Evolutionary conservation across 2,888 invertebrate genomes (phyloP), one percentile per base, ranked within the genome.

Genomic region (Microctonus hyperodae): DNA sequence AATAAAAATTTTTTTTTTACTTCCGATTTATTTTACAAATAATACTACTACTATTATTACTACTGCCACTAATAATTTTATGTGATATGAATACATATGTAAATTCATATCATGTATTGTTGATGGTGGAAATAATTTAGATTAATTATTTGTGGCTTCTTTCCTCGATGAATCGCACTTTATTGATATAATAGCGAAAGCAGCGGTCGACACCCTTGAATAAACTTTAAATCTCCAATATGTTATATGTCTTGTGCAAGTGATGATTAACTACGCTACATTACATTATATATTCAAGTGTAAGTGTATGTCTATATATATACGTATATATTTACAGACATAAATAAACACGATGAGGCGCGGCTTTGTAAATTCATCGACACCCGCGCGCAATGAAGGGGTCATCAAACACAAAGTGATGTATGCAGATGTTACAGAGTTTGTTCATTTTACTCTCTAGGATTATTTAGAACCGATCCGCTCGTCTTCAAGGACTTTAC

Each of bases 401-500:
- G n/a, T n/a, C n/a, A n/a, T n/a, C n/a, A n/a, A n/a, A n/a, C n/a
- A n/a, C n/a, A n/a, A n/a, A n/a, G n/a, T n/a, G n/a, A n/a, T n/a
- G n/a, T n/a, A n/a, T n/a, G n/a, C n/a, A n/a, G n/a, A n/a, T n/a
- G n/a, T n/a, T n/a, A n/a, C n/a, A n/a, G n/a, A n/a, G n/a, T n/a
- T n/a, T n/a, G n/a, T n/a, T n/a, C 50, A 64, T 70, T 69, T 70
- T 68, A 70, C 67, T 70, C 69, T 70, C 69, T 68, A 70, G 71
- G 71, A 71, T 70, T 62, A 62, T 62, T 73, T 70, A 73, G 69
- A 72, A 68, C 71, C 74, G 70, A 67, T 56, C 71, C 69, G 74
- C 70, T 75, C 74, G 74, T 78, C 76, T 75, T 75, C 76, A 78
- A 78, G 78, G 78, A 74, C 48, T 62, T 70, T 62, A 70, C 72